Evolutionary conservation across 2,888 invertebrate species (phyloP).

Genomic region (Lasius fuliginosus): DNA sequence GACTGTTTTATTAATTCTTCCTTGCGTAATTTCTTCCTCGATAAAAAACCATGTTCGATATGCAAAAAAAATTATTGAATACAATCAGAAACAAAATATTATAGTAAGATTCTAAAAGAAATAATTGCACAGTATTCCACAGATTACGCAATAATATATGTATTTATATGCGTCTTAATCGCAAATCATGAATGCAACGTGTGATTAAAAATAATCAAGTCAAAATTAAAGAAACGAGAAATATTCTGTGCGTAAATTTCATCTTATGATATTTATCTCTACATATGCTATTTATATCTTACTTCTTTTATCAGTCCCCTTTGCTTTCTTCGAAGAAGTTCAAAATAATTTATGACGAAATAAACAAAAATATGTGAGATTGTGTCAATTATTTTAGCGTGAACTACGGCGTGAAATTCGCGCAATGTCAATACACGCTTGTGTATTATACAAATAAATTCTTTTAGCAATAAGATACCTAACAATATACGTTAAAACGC

Average conservation of each 20-base stretch:
- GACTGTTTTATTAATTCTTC: background rate
- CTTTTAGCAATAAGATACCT: background rate
- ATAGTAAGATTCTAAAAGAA: background rate
- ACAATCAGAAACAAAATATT: background rate
- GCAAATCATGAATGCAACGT: background rate
- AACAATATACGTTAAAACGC: background rate
- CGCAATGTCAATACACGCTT: background rate
- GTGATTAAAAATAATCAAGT: background rate
- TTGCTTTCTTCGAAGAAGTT: background rate
- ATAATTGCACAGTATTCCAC: background rate
- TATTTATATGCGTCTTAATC: background rate
- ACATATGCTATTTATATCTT: background rate
- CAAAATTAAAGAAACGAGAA: background rate
- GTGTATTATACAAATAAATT: background rate
- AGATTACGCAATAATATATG: background rate
- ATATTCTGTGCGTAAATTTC: background rate
- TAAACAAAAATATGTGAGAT: background rate
- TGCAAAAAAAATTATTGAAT: background rate
- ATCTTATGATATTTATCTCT: background rate
- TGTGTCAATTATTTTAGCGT: slow-evolving; percentile 9
- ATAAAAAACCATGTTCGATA: background rate
- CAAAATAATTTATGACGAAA: background rate
- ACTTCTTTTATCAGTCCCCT: background rate
- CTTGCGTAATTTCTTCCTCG: background rate
- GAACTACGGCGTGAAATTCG: background rate